These are phyloP conservation scores for Dicerorhinus sumatrensis DNA, from an alignment of 2,113 vertebrate genomes.

Conservation along the genomic window DNA sequence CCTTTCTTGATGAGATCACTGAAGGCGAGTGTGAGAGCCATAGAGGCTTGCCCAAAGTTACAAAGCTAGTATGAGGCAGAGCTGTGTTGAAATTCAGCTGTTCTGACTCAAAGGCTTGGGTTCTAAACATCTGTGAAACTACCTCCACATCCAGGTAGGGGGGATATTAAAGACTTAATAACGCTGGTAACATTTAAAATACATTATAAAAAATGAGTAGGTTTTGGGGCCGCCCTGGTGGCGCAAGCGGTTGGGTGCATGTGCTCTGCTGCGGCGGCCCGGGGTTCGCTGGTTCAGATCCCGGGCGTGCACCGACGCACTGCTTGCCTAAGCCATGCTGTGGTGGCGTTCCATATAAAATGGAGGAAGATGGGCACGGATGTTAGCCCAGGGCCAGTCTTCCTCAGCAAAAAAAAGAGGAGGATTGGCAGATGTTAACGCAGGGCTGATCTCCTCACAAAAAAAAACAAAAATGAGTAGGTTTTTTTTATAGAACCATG, in stretches of 20 bases:
- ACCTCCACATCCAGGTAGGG: not conserved
- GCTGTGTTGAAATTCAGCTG: not conserved
- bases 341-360: no score
- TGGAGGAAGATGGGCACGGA: no score
- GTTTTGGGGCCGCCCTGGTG: no score
- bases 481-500: not conserved
- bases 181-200: not conserved
- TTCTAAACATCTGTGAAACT: not conserved
- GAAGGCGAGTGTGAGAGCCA: not conserved
- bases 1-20: not conserved
- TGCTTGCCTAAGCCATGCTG: no score
- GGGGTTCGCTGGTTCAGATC: no score
- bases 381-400: no score
- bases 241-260: no score
- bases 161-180: not conserved
- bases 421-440: no score
- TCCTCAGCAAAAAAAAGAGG: no score
- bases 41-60: not conserved
- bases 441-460: no score
- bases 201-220: not conserved
- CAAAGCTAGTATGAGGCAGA: not conserved
- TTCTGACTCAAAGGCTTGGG: not conserved
- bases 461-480: not conserved
- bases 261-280: no score
- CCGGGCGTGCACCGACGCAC: no score